Evolutionary conservation across 1,140 invertebrate genomes (phyloP).

Genomic region (Orchestia grillus): DNA sequence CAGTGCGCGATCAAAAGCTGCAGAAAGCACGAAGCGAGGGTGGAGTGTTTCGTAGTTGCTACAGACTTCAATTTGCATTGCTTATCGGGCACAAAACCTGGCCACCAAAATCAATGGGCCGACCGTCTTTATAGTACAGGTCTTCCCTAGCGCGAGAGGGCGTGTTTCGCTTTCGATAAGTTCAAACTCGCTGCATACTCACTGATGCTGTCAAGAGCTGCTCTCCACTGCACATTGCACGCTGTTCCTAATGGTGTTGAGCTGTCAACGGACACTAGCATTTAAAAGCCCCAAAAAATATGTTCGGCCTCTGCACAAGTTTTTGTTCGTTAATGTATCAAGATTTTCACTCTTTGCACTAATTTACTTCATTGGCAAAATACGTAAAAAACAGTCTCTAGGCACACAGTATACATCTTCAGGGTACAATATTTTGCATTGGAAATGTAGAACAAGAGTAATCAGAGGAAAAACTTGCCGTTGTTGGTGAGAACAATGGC

Average conservation of each 20-base stretch:
- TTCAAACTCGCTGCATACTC: neutral
- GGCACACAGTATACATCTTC: too few species aligned
- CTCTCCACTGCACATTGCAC: neutral
- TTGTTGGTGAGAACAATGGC: neutral
- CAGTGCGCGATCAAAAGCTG: neutral
- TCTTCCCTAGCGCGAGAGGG: neutral
- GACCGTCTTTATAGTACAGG: neutral
- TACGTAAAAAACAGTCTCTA: too few species aligned
- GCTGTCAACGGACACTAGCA: neutral
- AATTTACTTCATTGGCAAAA: too few species aligned
- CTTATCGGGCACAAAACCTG: constrained; percentile 31
- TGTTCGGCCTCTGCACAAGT: neutral
- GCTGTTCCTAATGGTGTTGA: neutral
- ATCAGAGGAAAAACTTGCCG: neutral
- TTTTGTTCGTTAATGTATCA: neutral
- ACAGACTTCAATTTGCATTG: constrained; percentile 39
- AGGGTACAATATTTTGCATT: too few species aligned
- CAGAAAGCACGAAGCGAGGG: constrained; percentile 17
- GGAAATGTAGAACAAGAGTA: neutral
- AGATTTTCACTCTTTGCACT: too few species aligned
- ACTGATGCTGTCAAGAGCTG: neutral
- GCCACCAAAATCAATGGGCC: constrained; percentile 45
- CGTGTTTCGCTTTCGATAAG: neutral
- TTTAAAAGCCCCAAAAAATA: neutral
- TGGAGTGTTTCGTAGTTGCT: constrained; percentile 22